Percentiles rank a stretch among this genome's conserved stretches.
Evolutionary conservation across 2,797 vertebrate genomes (phyloP).

Genomic region (Macropodus opercularis): DNA sequence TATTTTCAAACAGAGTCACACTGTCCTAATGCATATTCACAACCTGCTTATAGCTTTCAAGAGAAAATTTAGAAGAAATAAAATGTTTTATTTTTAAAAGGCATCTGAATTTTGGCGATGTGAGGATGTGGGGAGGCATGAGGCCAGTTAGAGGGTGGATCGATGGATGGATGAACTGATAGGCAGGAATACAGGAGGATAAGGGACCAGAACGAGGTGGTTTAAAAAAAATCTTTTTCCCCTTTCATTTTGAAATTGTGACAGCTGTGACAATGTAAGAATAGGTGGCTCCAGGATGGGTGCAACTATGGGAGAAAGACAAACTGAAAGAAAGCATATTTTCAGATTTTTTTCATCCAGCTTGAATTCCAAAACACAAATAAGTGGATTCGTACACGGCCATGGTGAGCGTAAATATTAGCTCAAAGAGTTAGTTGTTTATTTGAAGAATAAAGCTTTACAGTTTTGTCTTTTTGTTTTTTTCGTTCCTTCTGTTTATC

Average conservation of each 20-base stretch:
- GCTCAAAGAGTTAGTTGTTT: too few relatives aligned
- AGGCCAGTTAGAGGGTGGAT: constrained; percentile 21
- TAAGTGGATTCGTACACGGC: background rate
- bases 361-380: constrained; percentile 12
- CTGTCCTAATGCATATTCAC: too few relatives aligned
- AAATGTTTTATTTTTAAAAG: constrained; percentile 53
- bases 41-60: too few relatives aligned
- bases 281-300: constrained; percentile 8
- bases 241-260: constrained; percentile 48
- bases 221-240: constrained; percentile 44
- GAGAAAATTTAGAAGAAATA: too few relatives aligned
- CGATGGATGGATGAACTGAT: constrained; percentile 39
- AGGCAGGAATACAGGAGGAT: constrained; percentile 51
- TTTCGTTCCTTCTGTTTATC: constrained; percentile 16
- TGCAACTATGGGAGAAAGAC: constrained; percentile 22
- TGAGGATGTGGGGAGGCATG: constrained; percentile 18
- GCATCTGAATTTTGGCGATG: constrained; percentile 43
- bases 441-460: background rate
- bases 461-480: background rate
- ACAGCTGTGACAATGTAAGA: constrained; percentile 48
- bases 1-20: too few relatives aligned
- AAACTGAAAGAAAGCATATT: constrained; percentile 1
- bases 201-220: constrained; percentile 40
- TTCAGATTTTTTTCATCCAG: constrained; percentile 1
- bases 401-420: background rate